Evolutionary conservation across 2,888 invertebrate genomes (phyloP), one percentile per base, ranked within the genome.

Genomic region (Deilephila porcellus): DNA sequence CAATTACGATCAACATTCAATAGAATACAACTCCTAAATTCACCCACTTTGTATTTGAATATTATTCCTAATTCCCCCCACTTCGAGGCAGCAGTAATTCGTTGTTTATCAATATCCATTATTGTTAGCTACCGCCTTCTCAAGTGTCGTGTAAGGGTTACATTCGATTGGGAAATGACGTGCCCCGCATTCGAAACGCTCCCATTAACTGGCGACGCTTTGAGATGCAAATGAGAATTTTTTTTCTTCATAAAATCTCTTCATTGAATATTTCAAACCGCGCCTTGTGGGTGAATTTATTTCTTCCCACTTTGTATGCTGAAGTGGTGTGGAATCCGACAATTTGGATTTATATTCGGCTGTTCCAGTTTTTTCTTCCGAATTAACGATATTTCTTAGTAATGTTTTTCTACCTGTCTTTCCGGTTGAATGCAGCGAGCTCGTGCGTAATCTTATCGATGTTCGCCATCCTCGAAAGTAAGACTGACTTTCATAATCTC

Each of bases 211-310:
- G 88, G 83, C 91, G 84, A 87, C 84, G 91, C 93, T 91, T 94
- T 94, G 93, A 94, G 84, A 94, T 94, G 94, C 90, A 94, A 94
- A 94, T 94, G 82, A 87, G 85, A 86, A 85, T 90, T 91, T 92
- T 56, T 89, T 90, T 90, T 89, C 88, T 88, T 88, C 85, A 89
- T 89, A 90, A 91, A 93, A 92, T 88, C 90, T 91, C 90, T 89
- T 90, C 92, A 92, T 92, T 93, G 92, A 91, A 92, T 93, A 92
- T 93, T 92, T 92, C 85, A 88, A 89, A 88, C 85, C 83, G 89
- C 85, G 86, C 84, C 84, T 88, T 86, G 88, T 83, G 88, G 87
- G 84, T 86, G 88, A 91, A 90, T 92, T 91, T 91, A 90, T 92
- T 91, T 88, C 85, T 83, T 67, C 64, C 81, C 80, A 81, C 79